Evolutionary conservation across 2,113 vertebrate species (phyloP).

Genomic region (Phycodurus eques): DNA sequence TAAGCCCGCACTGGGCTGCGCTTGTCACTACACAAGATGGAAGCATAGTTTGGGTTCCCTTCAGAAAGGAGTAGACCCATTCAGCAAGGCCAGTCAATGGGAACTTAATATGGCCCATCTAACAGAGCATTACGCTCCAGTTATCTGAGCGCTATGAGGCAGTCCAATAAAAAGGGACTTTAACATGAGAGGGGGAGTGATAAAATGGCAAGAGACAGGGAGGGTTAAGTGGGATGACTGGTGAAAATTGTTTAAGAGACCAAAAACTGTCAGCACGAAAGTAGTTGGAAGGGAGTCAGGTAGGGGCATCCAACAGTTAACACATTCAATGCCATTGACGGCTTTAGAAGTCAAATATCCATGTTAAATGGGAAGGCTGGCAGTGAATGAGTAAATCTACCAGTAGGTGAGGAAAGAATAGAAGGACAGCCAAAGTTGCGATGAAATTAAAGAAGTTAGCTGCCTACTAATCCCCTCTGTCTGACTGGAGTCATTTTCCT

Average conservation of each 20-base stretch:
- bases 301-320: constrained; percentile 25
- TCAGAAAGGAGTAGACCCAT: constrained; percentile 74
- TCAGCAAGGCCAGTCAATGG: constrained; percentile 75
- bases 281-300: constrained; percentile 25
- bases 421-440: constrained; percentile 73
- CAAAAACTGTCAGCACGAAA: constrained; percentile 20
- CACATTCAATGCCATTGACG: no score
- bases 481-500: constrained; percentile 70
- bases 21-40: constrained; percentile 59
- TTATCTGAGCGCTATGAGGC: constrained; percentile 63
- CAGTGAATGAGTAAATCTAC: constrained; percentile 45
- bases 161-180: constrained; percentile 68
- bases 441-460: constrained; percentile 72
- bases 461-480: constrained; percentile 66
- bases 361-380: no score
- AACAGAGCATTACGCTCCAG: constrained; percentile 48
- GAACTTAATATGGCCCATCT: constrained; percentile 72
- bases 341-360: no score
- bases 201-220: constrained; percentile 8
- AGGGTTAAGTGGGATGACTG: constrained; percentile 4
- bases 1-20: constrained; percentile 56
- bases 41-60: constrained; percentile 67
- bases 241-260: constrained; percentile 16
- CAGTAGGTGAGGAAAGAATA: constrained; percentile 35
- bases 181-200: constrained; percentile 52